phyloP scores from a whole-genome alignment of 2,113 vertebrate genomes.

The Ahaetulla prasina region DNA sequence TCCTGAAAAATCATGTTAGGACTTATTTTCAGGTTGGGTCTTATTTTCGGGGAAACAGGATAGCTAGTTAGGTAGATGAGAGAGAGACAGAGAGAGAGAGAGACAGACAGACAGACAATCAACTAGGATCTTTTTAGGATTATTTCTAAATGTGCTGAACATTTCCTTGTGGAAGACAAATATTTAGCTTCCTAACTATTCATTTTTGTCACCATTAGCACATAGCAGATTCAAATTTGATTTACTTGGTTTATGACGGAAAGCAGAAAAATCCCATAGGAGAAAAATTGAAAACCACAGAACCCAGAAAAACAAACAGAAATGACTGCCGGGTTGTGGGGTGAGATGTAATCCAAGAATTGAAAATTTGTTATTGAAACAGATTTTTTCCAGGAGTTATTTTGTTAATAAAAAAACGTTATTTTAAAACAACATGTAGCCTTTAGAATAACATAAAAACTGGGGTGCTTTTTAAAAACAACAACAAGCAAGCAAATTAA shows the following conservation, averaged over 20 bases:
- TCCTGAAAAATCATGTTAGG: too few relatives aligned
- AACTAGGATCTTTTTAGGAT: neutral
- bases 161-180: neutral
- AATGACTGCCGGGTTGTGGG: neutral
- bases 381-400: neutral
- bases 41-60: too few relatives aligned
- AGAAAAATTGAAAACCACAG: conserved; percentile 6
- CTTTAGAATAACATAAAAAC: neutral
- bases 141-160: conserved; percentile 3
- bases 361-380: neutral
- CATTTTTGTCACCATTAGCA: conserved; percentile 23
- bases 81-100: neutral
- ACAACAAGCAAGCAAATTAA: neutral
- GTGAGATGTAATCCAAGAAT: neutral
- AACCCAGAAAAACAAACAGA: neutral
- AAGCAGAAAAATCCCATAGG: neutral
- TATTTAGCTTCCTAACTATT: conserved; percentile 6
- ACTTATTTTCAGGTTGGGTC: too few relatives aligned
- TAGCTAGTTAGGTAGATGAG: neutral
- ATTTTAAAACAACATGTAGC: neutral
- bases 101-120: neutral
- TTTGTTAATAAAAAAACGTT: neutral
- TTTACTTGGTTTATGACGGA: neutral
- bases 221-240: conserved; percentile 28
- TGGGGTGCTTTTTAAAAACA: neutral